Conservation (phyloP, 2,113 vertebrate genomes). For the Chrysochloris asiatica region DNA sequence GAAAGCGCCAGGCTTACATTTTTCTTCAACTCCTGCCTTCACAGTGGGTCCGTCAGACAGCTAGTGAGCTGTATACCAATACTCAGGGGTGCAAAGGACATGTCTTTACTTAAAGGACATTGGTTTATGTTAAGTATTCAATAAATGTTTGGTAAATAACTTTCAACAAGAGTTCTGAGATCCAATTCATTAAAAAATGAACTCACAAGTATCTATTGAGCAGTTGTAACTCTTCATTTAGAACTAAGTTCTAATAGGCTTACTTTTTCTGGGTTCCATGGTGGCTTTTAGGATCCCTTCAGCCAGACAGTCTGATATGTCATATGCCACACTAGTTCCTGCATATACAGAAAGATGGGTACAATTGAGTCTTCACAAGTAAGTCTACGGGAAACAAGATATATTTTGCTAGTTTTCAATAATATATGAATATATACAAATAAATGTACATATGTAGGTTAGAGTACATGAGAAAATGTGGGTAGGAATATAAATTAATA, state of each 20-base stretch:
- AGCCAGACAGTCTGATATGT: background rate
- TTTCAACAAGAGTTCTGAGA: background rate
- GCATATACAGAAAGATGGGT: background rate
- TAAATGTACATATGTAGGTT: background rate
- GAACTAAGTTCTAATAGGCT: background rate
- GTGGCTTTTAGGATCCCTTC: background rate
- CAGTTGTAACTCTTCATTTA: background rate
- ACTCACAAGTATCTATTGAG: background rate
- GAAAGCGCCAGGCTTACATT: background rate
- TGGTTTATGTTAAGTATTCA: background rate
- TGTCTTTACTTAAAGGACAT: background rate
- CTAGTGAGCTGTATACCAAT: slow-evolving; percentile 44
- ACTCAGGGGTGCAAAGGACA: slow-evolving; percentile 34
- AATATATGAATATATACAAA: background rate
- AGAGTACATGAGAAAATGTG: no score
- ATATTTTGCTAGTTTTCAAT: background rate
- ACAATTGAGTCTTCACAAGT: background rate
- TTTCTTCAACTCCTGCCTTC: background rate
- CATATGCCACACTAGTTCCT: background rate
- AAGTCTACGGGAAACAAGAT: background rate
- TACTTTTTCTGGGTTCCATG: no score
- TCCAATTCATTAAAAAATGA: background rate
- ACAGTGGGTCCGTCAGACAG: slow-evolving; percentile 13
- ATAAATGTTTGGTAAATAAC: slow-evolving; percentile 30
- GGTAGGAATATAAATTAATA: no score